Base-by-base conservation (phyloP, 2,888 invertebrate genomes). In the Ditula angustiorana region DNA sequence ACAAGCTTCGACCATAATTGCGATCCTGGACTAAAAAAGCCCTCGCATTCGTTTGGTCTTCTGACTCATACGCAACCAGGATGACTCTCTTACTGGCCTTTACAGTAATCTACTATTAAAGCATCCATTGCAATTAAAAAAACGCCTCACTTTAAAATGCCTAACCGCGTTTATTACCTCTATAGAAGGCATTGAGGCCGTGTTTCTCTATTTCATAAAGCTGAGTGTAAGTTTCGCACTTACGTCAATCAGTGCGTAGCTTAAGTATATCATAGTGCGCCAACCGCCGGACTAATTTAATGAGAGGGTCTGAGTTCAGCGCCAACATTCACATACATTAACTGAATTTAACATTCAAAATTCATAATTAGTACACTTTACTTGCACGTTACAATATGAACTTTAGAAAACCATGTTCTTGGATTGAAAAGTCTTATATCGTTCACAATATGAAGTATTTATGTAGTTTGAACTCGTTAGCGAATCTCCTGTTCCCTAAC, bases 241-340 rank as follows among this genome's bases (percentile, higher is more conserved):
- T 86, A 83, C 82, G 82, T 81, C 80, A 85, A 85, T 83, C 85
- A 83, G 84, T 81, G 87, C 87, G 85, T 87, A 81, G 85, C 78
- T 80, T 79, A 81, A 83, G 86, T 83, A 80, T 79, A 75, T 75
- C 76, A 88, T 85, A 88, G 88, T 89, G 87, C 83, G 86, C 85
- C 90, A 91, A 85, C 90, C 88, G 85, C 85, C 85, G 88, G 80
- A 87, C 85, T 89, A 90, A 91, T 91, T 91, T 91, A 91, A 90
- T 90, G 91, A 91, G 88, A 84, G 82, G 76, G 80, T 80, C 85
- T 83, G 57, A 46, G 35, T 53, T 52, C 46, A 16, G 58, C 44
- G 30, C 26, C 33, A 28, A 57, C 57, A 35, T 52, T 52, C 52
- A 75, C 75, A 72, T 77, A 76, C 78, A 78, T 78, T 78, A 77